Base-by-base conservation (phyloP, 2,113 vertebrate species). In the Stegastes partitus region DNA sequence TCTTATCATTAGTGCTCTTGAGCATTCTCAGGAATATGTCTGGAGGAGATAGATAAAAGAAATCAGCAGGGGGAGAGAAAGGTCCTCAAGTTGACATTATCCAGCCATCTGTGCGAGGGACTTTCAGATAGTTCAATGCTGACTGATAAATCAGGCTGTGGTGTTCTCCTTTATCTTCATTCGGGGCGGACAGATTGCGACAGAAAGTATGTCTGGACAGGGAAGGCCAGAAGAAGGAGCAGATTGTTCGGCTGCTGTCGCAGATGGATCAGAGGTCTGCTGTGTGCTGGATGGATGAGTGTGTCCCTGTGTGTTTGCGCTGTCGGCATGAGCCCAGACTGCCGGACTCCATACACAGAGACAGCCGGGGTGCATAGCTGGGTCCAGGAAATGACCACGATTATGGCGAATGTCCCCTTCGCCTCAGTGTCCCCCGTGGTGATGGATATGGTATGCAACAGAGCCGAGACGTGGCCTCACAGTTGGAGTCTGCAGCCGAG, bases 151-250 rank as follows among this genome's bases (percentile, higher is more conserved):
- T 71, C 91, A 73, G 56, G 68, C 70, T 86, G 91, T 95, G 92
- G 87, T 70, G 69, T 94, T 94, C 81, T 84, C 86, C 87, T 94
- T 97, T 95, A 96, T 97, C 95, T 96, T 81, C 85, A 83, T 89
- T 94, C 65, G 15, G 84, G 76, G 86, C 69, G 61, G 79, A 85
- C 87, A 79, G 93, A 92, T 87, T 90, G 85, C 31, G 37, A 84
- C 87, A 85, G 83, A 82, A 92, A 90, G 92, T 95, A 93, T 81
- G 82, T 87, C 89, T 87, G 79, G 71, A 84, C 82, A 82, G 74
- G 58, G 77, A 82, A 79, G 68, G 74, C 84, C 85, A 92, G 85
- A 94, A 94, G 92, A 95, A 94, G 88, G 93, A 85, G 83, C 80
- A 86, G 91, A 93, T 94, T 93, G 92, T 94, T 92, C 69, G 28